A percentile compares a stretch with the other conserved stretches of the same genome.
These are phyloP conservation scores for Trissolcus basalis DNA, from an alignment of 1,140 invertebrate genomes.

Conservation along the genomic window DNA sequence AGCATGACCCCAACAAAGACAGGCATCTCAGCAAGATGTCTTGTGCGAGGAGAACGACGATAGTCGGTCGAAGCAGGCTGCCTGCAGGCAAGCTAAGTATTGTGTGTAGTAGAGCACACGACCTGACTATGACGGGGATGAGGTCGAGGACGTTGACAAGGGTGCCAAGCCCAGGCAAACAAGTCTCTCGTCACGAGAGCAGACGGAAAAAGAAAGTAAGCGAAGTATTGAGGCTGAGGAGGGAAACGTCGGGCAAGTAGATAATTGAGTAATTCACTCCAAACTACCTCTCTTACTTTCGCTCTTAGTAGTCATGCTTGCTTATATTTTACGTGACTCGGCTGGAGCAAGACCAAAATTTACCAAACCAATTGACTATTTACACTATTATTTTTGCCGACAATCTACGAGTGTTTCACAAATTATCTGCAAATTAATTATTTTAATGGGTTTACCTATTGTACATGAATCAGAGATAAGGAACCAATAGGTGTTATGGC, in stretches of 20 bases:
- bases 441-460: not conserved
- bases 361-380: not conserved
- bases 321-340: not conserved
- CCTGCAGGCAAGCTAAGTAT: constrained; percentile 46
- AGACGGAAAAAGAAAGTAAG: constrained; percentile 44
- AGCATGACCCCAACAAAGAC: constrained; percentile 1
- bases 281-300: constrained; percentile 23
- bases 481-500: no score
- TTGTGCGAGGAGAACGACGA: constrained; percentile 3
- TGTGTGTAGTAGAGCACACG: constrained; percentile 49
- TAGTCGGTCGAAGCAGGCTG: constrained; percentile 21
- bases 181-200: constrained; percentile 48
- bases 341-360: not conserved
- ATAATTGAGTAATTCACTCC: constrained; percentile 56
- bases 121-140: constrained; percentile 36
- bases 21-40: not conserved
- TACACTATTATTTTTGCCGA: not conserved
- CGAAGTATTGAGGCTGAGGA: constrained; percentile 45
- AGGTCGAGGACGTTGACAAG: constrained; percentile 53
- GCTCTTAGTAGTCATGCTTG: constrained; percentile 3
- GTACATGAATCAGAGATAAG: no score
- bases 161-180: constrained; percentile 57
- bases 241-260: constrained; percentile 31
- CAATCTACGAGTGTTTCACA: no score
- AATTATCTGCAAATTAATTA: not conserved